Evolutionary conservation across 2,888 invertebrate species (phyloP).

Genomic region (Epinotia brunnichana): DNA sequence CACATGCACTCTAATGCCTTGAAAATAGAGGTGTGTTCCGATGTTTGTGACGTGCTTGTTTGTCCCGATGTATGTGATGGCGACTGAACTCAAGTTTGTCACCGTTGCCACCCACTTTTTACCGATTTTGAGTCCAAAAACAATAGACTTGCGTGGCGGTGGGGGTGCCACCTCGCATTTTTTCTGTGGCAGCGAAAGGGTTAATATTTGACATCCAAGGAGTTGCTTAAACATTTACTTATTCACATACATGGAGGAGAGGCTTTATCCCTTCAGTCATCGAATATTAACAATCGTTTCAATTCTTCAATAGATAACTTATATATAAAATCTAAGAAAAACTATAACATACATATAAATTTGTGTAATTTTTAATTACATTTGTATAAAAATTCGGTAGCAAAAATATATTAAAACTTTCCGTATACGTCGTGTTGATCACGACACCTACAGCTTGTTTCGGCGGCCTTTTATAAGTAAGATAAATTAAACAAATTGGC

Average conservation of each 20-base stretch:
- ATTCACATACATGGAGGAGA: conserved; percentile 26
- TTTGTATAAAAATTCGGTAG: conserved; percentile 29
- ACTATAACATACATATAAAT: conserved; percentile 24
- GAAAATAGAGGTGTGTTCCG: too few relatives aligned
- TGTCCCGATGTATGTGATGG: too few relatives aligned
- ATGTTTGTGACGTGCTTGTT: too few relatives aligned
- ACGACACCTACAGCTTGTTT: conserved; percentile 20
- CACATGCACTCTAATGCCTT: too few relatives aligned
- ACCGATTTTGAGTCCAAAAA: too few relatives aligned
- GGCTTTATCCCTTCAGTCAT: conserved; percentile 21
- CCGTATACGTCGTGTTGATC: conserved; percentile 5
- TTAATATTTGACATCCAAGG: conserved; percentile 14
- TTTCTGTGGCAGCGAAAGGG: too few relatives aligned
- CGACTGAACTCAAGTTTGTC: too few relatives aligned
- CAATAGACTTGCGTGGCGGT: too few relatives aligned
- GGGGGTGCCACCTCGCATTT: too few relatives aligned
- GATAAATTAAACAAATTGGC: conserved; percentile 1
- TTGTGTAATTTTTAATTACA: conserved; percentile 15
- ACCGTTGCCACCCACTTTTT: too few relatives aligned
- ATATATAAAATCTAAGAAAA: conserved; percentile 35
- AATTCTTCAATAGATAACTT: conserved; percentile 32
- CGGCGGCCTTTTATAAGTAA: neutral
- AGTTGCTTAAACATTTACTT: conserved; percentile 43
- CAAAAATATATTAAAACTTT: conserved; percentile 31
- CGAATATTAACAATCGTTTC: conserved; percentile 18